Base-by-base conservation (phyloP, 2,888 invertebrate genomes). In the Cinara cedri region DNA sequence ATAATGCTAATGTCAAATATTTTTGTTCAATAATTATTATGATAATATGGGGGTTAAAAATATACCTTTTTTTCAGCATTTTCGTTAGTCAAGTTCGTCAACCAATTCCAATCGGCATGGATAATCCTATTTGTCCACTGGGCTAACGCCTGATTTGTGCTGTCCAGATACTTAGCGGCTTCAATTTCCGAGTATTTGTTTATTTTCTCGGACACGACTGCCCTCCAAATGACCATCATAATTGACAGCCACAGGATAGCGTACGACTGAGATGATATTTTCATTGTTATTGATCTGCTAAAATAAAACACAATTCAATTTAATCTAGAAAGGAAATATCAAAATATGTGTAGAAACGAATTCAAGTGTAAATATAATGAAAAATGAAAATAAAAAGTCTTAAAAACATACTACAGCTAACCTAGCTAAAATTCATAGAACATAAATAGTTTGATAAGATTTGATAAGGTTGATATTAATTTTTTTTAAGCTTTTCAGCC, bases 51-150 rank as follows among this genome's bases (percentile, higher is more conserved):
- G n/a, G n/a, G n/a, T n/a, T n/a, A n/a, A n/a, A n/a, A n/a, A n/a
- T n/a, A n/a, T 83, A 89, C 86, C 85, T 89, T 88, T 16, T 84
- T 85, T 49, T 89, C 88, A 75, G 91, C 88, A 85, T 91, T 94
- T 80, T 89, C 89, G 72, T 92, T 90, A 0, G 91, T 94, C 60
- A 94, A 89, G 84, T 94, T 92, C 0, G 93, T 91, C 0, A 90
- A 90, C 84, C 93, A 93, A 0, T 88, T 89, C 94, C 94, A 94
- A 81, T 90, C 88, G 0, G 91, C 91, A 3, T 90, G 83, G 0
- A 88, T 87, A 6, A 88, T 88, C n/a, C 87, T 86, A 84, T 92
- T 90, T 82, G 87, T 88, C 83, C 90, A 88, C 70, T 86, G 83
- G 0, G 89, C 90, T n/a, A 88, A 86, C 81, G 89, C 88, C 71